A percentile compares a stretch with the other conserved stretches of the same genome.
Evolutionary conservation across 2,797 vertebrate genomes (phyloP).

Genomic region (Lacerta agilis): DNA sequence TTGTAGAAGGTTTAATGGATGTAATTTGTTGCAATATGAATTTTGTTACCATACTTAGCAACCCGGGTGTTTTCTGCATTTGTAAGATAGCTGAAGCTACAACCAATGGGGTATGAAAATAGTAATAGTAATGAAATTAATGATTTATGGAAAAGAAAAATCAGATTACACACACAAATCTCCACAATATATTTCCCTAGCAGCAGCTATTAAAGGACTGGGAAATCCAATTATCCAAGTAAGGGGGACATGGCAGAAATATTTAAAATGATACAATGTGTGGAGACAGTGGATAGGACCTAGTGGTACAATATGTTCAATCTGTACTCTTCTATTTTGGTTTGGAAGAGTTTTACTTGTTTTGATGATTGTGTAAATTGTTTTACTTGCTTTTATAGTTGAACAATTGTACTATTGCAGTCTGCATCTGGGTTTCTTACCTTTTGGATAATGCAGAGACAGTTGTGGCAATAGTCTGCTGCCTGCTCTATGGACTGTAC

Average conservation of each 20-base stretch:
- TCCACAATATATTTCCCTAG: neutral
- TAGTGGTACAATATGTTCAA: too few species aligned
- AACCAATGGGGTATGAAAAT: neutral
- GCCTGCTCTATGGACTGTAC: rapidly evolving
- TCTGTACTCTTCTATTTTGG: too few species aligned
- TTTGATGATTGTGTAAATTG: too few species aligned
- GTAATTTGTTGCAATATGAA: constrained; percentile 50
- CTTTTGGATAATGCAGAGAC: constrained; percentile 50
- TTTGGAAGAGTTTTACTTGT: too few species aligned
- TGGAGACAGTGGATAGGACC: too few species aligned
- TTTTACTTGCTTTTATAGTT: too few species aligned
- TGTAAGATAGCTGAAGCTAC: constrained; percentile 40
- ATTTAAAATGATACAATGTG: too few species aligned
- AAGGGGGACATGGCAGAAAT: too few species aligned
- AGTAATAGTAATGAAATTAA: neutral
- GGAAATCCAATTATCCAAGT: neutral
- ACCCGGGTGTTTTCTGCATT: constrained; percentile 46
- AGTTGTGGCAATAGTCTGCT: constrained; percentile 6
- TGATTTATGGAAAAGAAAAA: neutral
- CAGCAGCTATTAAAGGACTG: neutral
- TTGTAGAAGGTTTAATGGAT: constrained; percentile 38
- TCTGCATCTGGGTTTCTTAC: constrained; percentile 28
- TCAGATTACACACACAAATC: neutral
- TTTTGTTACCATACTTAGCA: constrained; percentile 54
- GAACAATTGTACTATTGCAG: too few species aligned